A percentile compares a stretch with the other conserved stretches of the same genome.
phyloP scores from a whole-genome alignment of 2,888 invertebrate genomes.

The Argyresthia goedartella region DNA sequence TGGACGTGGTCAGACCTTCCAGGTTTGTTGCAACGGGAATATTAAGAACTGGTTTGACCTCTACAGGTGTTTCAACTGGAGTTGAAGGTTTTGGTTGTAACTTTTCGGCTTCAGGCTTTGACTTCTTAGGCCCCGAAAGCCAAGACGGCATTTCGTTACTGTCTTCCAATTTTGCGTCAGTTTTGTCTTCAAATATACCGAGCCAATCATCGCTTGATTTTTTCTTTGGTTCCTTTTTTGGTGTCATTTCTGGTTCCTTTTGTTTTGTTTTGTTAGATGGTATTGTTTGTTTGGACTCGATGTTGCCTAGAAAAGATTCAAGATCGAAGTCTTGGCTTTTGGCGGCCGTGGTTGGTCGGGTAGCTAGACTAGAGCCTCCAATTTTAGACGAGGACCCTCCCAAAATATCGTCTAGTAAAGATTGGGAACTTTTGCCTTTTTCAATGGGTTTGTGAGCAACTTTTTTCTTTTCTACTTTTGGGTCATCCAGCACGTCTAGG shows the following conservation, averaged over 20 bases:
- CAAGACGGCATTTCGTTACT: constrained; percentile 48
- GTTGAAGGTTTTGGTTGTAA: constrained; percentile 16
- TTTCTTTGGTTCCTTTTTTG: constrained; percentile 30
- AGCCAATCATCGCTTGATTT: constrained; percentile 56
- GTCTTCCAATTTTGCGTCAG: constrained; percentile 30
- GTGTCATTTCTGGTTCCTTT: constrained; percentile 19
- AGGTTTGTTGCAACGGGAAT: not conserved
- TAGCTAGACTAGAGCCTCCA: constrained; percentile 19
- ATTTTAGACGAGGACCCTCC: constrained; percentile 51
- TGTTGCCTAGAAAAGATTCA: constrained; percentile 40
- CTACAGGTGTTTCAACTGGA: constrained; percentile 11
- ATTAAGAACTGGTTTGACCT: constrained; percentile 8
- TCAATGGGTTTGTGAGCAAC: constrained; percentile 31
- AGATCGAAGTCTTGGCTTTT: constrained; percentile 50
- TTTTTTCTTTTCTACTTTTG: constrained; percentile 31
- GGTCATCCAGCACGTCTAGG: constrained; percentile 38
- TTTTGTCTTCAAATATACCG: constrained; percentile 52
- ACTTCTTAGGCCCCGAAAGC: constrained; percentile 39
- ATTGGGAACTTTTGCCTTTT: constrained; percentile 53
- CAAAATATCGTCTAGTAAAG: constrained; percentile 67
- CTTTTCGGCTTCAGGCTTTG: constrained; percentile 24
- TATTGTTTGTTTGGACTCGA: constrained; percentile 27
- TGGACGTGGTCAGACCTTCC: constrained; percentile 13
- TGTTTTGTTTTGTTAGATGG: constrained; percentile 24
- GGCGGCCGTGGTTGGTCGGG: constrained; percentile 25